phyloP scores from a whole-genome alignment of 2,888 invertebrate genomes.

The Xestia c-nigrum region DNA sequence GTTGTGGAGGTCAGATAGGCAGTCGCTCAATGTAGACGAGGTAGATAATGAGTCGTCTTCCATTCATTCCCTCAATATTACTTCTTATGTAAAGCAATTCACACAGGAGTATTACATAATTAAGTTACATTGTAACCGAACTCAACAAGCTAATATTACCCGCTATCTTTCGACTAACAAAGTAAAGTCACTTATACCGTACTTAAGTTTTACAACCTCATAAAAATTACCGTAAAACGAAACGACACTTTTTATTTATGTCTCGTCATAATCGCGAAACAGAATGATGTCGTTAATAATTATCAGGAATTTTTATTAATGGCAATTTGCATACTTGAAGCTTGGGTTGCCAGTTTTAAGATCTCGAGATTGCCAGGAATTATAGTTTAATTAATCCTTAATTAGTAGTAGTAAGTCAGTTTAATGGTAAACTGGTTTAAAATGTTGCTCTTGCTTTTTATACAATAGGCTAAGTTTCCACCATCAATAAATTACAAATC shows the following conservation, averaged over 20 bases:
- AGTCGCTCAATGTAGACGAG: neutral
- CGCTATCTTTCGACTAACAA: constrained; percentile 53
- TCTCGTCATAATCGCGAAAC: constrained; percentile 50
- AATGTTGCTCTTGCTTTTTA: neutral
- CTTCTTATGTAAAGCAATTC: neutral
- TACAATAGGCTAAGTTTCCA: too few species aligned
- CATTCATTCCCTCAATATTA: neutral
- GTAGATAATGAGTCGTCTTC: neutral
- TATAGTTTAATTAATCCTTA: neutral
- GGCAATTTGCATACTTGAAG: constrained; percentile 40
- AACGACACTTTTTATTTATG: constrained; percentile 64
- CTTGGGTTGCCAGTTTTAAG: neutral
- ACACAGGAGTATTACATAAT: constrained; percentile 23
- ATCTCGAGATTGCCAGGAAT: neutral
- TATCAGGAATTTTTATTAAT: constrained; percentile 48
- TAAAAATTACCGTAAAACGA: constrained; percentile 64
- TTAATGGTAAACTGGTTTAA: neutral
- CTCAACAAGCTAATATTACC: constrained; percentile 32
- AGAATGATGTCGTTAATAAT: constrained; percentile 60
- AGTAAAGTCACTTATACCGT: constrained; percentile 56
- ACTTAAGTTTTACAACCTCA: constrained; percentile 53
- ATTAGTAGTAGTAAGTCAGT: neutral
- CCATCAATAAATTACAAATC: too few species aligned
- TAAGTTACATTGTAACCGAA: constrained; percentile 34
- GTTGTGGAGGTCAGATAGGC: neutral